Percentiles rank a stretch among this genome's conserved stretches.
phyloP scores from a whole-genome alignment of 2,888 invertebrate species.

The Drosophila greeni region DNA sequence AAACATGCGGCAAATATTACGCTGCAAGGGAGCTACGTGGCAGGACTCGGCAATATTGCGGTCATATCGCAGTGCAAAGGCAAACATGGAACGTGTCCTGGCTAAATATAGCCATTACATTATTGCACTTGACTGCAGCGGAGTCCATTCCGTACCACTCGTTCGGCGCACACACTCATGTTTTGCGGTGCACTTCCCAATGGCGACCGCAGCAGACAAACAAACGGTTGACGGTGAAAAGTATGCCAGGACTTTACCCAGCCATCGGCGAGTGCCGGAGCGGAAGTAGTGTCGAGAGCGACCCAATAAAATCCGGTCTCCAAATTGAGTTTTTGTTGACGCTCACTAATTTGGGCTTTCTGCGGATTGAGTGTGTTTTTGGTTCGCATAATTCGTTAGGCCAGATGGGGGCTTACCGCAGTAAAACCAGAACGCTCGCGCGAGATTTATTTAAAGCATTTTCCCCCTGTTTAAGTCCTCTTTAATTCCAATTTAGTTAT shows the following conservation, averaged over 20 bases:
- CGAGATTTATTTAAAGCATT: not conserved
- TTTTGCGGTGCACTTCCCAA: conserved; percentile 46
- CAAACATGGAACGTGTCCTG: conserved; percentile 30
- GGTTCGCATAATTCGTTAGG: conserved; percentile 16
- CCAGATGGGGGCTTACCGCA: not conserved
- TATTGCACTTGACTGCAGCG: conserved; percentile 67
- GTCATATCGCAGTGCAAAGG: conserved; percentile 51
- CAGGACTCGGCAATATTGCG: conserved; percentile 63
- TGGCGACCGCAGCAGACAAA: conserved; percentile 47
- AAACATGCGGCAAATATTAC: conserved; percentile 47
- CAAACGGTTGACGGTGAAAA: conserved; percentile 44
- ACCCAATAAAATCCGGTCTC: conserved; percentile 37
- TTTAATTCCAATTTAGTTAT: conserved; percentile 7
- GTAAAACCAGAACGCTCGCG: not conserved
- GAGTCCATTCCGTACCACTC: conserved; percentile 47
- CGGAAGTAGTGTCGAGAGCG: conserved; percentile 9
- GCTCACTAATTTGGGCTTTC: conserved; percentile 26
- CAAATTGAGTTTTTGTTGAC: conserved; percentile 44
- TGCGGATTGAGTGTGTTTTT: conserved; percentile 20
- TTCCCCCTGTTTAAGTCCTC: not conserved
- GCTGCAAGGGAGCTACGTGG: conserved; percentile 50
- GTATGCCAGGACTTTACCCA: conserved; percentile 37
- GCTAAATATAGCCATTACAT: conserved; percentile 62
- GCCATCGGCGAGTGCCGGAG: not conserved
- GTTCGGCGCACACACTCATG: conserved; percentile 14